phyloP scores from a whole-genome alignment of 1,140 invertebrate genomes.

The Zaprionus ornatus region DNA sequence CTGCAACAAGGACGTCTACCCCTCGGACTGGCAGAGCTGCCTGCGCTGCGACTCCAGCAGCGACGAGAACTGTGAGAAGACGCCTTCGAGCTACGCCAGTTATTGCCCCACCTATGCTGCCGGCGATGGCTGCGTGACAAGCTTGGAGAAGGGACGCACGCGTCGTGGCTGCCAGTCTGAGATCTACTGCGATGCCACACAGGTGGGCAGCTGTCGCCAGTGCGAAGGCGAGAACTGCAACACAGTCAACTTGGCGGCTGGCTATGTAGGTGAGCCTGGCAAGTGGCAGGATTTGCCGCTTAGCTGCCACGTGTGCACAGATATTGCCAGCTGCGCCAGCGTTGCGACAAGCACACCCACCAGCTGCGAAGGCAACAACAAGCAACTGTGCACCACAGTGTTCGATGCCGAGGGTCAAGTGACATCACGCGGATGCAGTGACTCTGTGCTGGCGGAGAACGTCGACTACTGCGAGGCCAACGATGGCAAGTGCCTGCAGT shows the following conservation, averaged over 20 bases:
- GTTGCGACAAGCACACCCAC: neutral
- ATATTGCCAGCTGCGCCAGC: conserved; percentile 38
- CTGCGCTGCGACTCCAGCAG: conserved; percentile 64
- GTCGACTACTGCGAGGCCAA: conserved; percentile 60
- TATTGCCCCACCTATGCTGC: conserved; percentile 52
- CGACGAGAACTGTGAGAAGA: conserved; percentile 50
- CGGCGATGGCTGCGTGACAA: conserved; percentile 60
- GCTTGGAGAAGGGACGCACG: conserved; percentile 53
- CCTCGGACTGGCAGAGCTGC: conserved; percentile 62
- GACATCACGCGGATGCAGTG: conserved; percentile 67
- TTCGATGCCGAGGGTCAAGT: conserved; percentile 51
- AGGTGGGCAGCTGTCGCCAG: conserved; percentile 51
- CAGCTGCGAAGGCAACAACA: conserved; percentile 67
- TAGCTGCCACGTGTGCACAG: conserved; percentile 53
- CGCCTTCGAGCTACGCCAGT: conserved; percentile 41
- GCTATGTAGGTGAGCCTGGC: conserved; percentile 68
- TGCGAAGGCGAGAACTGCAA: conserved; percentile 65
- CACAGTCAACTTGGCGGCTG: conserved; percentile 39
- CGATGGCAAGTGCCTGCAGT: conserved; percentile 49
- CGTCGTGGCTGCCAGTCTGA: conserved; percentile 70
- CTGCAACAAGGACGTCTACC: conserved; percentile 62
- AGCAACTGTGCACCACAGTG: conserved; percentile 69
- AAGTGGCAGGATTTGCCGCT: conserved; percentile 71
- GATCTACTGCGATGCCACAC: conserved; percentile 55
- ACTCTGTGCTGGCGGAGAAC: conserved; percentile 45